Conservation (phyloP, 2,797 vertebrate genomes). For the Champsocephalus gunnari region DNA sequence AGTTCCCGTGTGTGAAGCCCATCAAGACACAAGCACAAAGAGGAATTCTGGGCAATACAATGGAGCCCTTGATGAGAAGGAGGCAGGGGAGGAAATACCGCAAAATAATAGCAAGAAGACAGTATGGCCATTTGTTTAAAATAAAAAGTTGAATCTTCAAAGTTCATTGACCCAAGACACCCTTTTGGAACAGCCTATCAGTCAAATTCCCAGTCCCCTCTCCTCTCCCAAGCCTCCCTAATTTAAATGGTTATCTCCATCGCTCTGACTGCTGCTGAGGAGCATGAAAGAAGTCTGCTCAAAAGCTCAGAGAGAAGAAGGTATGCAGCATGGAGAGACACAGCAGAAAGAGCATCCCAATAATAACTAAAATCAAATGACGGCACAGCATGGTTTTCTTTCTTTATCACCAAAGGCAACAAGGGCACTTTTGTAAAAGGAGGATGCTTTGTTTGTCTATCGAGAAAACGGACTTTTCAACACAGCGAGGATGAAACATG, state of each 20-base stretch:
- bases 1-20: constrained; percentile 8
- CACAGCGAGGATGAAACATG: constrained; percentile 46
- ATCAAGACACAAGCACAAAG: constrained; percentile 24
- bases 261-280: constrained; percentile 54
- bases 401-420: constrained; percentile 57
- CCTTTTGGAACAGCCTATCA: constrained; percentile 56
- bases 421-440: constrained; percentile 55
- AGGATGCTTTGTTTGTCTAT: constrained; percentile 49
- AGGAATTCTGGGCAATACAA: constrained; percentile 27
- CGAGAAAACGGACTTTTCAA: constrained; percentile 44
- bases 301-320: constrained; percentile 54
- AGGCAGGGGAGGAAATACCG: constrained; percentile 10
- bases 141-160: constrained; percentile 62
- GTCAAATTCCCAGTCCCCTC: constrained; percentile 53
- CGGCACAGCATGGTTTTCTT: constrained; percentile 51
- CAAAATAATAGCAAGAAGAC: constrained; percentile 15
- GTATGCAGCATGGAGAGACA: constrained; percentile 29
- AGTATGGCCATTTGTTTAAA: constrained; percentile 39
- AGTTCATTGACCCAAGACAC: constrained; percentile 47
- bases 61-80: constrained; percentile 22
- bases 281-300: constrained; percentile 64
- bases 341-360: constrained; percentile 48
- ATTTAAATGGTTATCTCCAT: constrained; percentile 69
- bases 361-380: constrained; percentile 64
- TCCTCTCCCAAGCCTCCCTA: constrained; percentile 55